Evolutionary conservation across 53 echinoderm and acorn worm species (phyloP).

Genomic region (Zoroaster sp.): DNA sequence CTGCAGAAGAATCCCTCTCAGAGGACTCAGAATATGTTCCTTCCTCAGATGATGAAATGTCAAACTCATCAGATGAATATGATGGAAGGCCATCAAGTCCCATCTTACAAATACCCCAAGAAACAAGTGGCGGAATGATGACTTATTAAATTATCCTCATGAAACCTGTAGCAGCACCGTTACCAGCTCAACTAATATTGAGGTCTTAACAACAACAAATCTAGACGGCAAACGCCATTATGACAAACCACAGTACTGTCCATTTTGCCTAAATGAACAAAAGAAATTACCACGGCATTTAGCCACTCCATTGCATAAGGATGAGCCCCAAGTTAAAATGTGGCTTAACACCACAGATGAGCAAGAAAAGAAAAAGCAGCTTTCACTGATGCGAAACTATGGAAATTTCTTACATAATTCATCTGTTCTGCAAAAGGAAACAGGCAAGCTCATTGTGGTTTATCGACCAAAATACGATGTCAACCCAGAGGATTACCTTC

Average conservation of each 20-base stretch:
- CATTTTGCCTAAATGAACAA: background rate
- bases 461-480: constrained; percentile 50
- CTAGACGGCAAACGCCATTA: background rate
- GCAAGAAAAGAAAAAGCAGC: constrained; percentile 14
- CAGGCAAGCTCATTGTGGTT: constrained; percentile 50
- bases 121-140: background rate
- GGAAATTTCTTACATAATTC: constrained; percentile 73
- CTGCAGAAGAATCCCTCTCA: background rate
- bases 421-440: constrained; percentile 53
- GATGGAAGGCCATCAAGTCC: background rate
- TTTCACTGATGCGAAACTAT: constrained; percentile 61
- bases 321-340: constrained; percentile 40
- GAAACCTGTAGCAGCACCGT: background rate
- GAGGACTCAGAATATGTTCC: background rate
- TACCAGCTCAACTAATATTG: background rate
- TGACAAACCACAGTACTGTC: constrained; percentile 7
- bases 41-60: background rate
- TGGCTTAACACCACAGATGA: constrained; percentile 37
- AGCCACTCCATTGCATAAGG: background rate
- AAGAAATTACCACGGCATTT: constrained; percentile 17
- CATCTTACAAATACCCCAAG: background rate
- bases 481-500: constrained; percentile 48
- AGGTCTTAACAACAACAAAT: background rate
- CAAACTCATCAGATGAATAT: background rate
- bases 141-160: background rate